These are phyloP conservation scores for Scaptomyza tumidula DNA, from an alignment of 2,888 invertebrate genomes.

Conservation along the genomic window DNA sequence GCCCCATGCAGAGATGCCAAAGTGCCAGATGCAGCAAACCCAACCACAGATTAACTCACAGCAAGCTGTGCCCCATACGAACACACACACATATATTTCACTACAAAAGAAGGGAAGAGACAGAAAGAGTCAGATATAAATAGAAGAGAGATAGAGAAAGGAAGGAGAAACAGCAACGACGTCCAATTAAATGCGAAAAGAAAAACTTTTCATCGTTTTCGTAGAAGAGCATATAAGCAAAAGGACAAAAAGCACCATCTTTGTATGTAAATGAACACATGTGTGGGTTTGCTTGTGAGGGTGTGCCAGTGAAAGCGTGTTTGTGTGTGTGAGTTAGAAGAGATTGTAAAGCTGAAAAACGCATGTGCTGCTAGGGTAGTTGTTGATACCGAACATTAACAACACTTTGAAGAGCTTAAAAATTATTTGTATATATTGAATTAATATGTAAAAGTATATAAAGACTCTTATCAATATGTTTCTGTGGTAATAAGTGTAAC, in stretches of 20 bases:
- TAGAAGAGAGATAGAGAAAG: background rate
- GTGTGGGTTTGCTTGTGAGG: constrained; percentile 14
- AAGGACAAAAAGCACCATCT: constrained; percentile 39
- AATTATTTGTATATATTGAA: background rate
- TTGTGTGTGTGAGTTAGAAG: constrained; percentile 12
- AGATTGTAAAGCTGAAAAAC: background rate
- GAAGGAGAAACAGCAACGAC: constrained; percentile 21
- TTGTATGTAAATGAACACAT: constrained; percentile 11
- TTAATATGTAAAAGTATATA: background rate
- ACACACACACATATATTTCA: constrained; percentile 26
- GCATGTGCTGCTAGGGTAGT: background rate
- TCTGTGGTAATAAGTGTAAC: background rate
- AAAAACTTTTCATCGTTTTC: constrained; percentile 62
- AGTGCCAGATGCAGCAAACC: constrained; percentile 59
- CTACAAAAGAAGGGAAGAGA: background rate
- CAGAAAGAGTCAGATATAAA: background rate
- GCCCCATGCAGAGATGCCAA: constrained; percentile 36
- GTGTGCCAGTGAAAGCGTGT: constrained; percentile 13
- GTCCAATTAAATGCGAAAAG: constrained; percentile 69
- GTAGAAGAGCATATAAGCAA: constrained; percentile 50
- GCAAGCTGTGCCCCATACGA: constrained; percentile 28
- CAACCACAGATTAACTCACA: constrained; percentile 67
- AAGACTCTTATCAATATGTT: background rate
- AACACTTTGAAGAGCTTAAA: background rate
- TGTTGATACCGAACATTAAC: background rate